Evolutionary conservation across 2,888 invertebrate species (phyloP), one percentile per base, ranked within the genome.

Genomic region (Pristionchus arcanus): DNA sequence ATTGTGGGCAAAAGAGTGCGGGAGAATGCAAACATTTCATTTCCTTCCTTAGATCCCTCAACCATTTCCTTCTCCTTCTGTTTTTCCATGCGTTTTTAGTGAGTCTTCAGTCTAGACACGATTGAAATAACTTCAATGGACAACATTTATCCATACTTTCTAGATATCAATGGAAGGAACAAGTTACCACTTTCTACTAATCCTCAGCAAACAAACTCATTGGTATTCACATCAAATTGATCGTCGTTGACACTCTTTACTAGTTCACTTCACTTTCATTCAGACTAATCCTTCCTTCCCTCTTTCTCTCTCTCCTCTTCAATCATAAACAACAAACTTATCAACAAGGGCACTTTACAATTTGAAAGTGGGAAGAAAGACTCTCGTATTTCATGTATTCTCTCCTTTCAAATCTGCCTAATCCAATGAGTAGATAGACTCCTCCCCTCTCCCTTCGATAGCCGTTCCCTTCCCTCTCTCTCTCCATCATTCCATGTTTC

Each of bases 301-400:
- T 83, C 83, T 83, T n/a, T 83, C 83, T 83, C 83, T 83, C 83
- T n/a, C 53, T 83, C 83, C 19, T 59, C 19, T 28, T 84, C 84
- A 59, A 15, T 84, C 84, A 49, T 53, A 49, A 77, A 49, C 84
- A 84, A 55, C 59, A 53, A 84, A 84, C 42, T 34, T 31, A 28
- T 84, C 55, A 37, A 83, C 42, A 83, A 83, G 83, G 34, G 77
- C 42, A 42, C 77, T 77, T 77, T 77, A 77, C 77, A 77, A 37
- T 77, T 34, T 42, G 11, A 77, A 42, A 71, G 77, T 25, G 42
- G 25, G 42, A 77, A 77, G 42, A 42, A 42, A 25, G 21, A n/a
- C 77, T 77, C 77, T 77, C 77, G 42, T 21, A 77, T 77, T 77
- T 77, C 77, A 77, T 77, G 42, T 16, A 7, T 15, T 42, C 19